phyloP scores from a whole-genome alignment of 2,797 vertebrate genomes.

The Zalophus californianus region DNA sequence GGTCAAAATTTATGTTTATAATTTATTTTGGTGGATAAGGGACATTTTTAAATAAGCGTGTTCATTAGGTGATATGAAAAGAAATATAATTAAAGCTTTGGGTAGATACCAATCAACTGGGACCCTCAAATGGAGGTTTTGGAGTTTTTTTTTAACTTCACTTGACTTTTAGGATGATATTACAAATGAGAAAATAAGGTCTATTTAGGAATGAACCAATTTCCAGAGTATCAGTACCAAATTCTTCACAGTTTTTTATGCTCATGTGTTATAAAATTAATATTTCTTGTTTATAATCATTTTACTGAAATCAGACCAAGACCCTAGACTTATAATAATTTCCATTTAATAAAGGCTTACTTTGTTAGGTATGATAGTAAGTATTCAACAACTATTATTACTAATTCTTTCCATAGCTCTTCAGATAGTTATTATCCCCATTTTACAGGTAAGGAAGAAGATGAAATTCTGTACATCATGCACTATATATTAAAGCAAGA shows the following conservation, averaged over 20 bases:
- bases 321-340: conserved; percentile 55
- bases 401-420: conserved; percentile 41
- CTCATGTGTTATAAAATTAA: neutral
- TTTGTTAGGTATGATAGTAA: conserved; percentile 40
- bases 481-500: conserved; percentile 55
- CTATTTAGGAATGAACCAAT: neutral
- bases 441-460: conserved; percentile 59
- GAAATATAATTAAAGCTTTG: conserved; percentile 48
- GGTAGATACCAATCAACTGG: neutral
- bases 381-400: conserved; percentile 44
- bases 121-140: neutral
- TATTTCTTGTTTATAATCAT: conserved; percentile 56
- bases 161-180: conserved; percentile 9
- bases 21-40: conserved; percentile 16
- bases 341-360: conserved; percentile 12
- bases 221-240: conserved; percentile 37
- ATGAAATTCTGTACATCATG: conserved; percentile 48
- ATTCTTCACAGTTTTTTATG: conserved; percentile 24
- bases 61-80: conserved; percentile 15
- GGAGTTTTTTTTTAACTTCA: neutral
- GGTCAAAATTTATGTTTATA: conserved; percentile 12
- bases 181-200: conserved; percentile 51
- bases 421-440: conserved; percentile 14
- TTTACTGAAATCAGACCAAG: conserved; percentile 38
- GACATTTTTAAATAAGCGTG: conserved; percentile 24